Evolutionary conservation across 1,140 invertebrate species (phyloP), one percentile per base, ranked within the genome.

Genomic region (Drosophila fuyamai): DNA sequence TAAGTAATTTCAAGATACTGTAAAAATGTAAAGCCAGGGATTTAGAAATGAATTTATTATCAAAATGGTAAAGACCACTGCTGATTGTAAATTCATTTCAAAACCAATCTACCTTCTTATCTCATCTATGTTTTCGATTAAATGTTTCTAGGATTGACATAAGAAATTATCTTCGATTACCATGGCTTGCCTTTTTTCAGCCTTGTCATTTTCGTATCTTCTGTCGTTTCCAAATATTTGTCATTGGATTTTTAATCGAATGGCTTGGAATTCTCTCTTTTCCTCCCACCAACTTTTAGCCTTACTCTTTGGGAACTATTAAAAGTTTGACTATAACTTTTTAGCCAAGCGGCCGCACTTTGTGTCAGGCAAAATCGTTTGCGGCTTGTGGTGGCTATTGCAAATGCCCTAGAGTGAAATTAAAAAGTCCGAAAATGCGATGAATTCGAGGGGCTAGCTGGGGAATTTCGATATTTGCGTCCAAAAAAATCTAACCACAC

Each of bases 311-410:
- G 35, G 18, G 6, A 71, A 57, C 55, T 51, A 73, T 38, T 51
- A 72, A 73, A 73, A 72, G 70, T 73, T 73, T 16, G 14, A 36
- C 35, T 48, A n/a, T 29, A 72, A 72, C 67, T 72, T 73, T 73
- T 60, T 32, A 13, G 54, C 23, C 62, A 58, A 65, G 40, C 41
- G 55, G 32, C 47, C 55, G 27, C 32, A 46, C 40, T 60, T 72
- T 73, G 32, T 35, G 70, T 35, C 67, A 60, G 67, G 40, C 32
- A 35, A 50, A 60, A 72, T 59, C 35, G 66, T 40, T 60, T 53
- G 68, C 29, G 56, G 68, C 38, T 61, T 47, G 68, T 44, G 55
- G 70, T 43, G 1, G 5, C 10, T 27, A 14, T 14, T 16, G 18
- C 10, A 29, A 46, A 38, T 38, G 40, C 56, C 70, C 68, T 18